Evolutionary conservation across 1,140 invertebrate genomes (phyloP), one percentile per base, ranked within the genome.

Genomic region (Lasioglossum albipes): DNA sequence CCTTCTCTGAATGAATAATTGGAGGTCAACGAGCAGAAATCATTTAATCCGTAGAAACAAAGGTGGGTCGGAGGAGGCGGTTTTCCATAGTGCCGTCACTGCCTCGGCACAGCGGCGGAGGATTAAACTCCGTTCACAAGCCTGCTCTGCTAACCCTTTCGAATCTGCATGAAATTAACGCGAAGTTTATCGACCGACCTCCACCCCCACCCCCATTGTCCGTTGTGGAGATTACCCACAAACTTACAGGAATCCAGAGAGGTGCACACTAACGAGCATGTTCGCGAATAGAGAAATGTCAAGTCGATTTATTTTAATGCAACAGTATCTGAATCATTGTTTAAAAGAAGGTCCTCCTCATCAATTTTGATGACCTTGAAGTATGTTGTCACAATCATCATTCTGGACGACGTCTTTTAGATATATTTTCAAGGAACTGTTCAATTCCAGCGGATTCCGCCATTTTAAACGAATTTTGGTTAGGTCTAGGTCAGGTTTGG

Each of bases 121-220:
- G 68, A 83, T 86, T 86, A 85, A 77, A 78, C 69, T 68, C 75
- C 64, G 77, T 82, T 86, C 77, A 73, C 64, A 64, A 69, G 57
- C 66, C 67, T 41, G 81, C 79, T 59, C 59, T 49, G 72, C 62
- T 83, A 86, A 85, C 85, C 76, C 84, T 79, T 83, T 86, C 49
- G 73, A 86, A 86, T 86, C 85, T 86, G 85, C 85, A 86, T 86
- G 85, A 86, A 86, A 86, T 86, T 86, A 86, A 86, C 84, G 85
- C 73, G 4, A 80, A 86, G 81, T 86, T 86, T 86, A 83, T 81
- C 76, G 65, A 86, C 69, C 83, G 68, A 76, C 52, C 64, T 57
- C 80, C 54, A 75, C 57, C 68, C 81, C 52, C 27, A 27, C 27
- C 27, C 27, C 27, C 27, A 27, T 27, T 27, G 62, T 57, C 67